These are phyloP conservation scores for Eidolon helvum DNA, from an alignment of 2,113 vertebrate genomes.

Conservation along the genomic window DNA sequence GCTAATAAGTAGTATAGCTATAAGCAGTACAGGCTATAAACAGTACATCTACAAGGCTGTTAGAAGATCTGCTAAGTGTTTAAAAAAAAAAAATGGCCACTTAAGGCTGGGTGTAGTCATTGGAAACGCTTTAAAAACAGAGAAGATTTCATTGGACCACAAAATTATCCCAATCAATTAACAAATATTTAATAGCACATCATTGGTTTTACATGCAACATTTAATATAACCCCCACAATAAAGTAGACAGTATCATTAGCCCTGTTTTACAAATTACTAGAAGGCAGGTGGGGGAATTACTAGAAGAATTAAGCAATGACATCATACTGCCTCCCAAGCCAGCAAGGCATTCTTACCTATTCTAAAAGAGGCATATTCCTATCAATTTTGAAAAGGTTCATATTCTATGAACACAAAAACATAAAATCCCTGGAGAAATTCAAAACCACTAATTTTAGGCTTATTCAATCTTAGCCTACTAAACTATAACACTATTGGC, in stretches of 20 bases:
- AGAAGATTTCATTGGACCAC: background rate
- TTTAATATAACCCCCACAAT: background rate
- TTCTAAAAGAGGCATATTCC: background rate
- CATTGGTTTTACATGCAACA: background rate
- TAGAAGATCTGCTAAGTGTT: background rate
- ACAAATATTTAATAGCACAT: background rate
- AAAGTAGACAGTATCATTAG: background rate
- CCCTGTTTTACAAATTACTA: background rate
- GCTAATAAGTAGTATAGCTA: background rate
- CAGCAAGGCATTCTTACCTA: background rate
- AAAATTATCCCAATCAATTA: background rate
- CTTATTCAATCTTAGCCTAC: background rate
- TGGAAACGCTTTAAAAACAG: background rate
- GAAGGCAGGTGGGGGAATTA: background rate
- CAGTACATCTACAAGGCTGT: background rate
- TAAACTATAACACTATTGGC: background rate
- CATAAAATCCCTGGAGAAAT: background rate
- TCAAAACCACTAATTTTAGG: background rate
- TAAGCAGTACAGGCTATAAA: background rate
- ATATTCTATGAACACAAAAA: background rate
- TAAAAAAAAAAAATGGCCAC: background rate
- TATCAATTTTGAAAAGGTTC: background rate
- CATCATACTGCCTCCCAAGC: background rate
- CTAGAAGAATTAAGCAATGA: background rate
- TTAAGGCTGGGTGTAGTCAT: background rate